Base-by-base conservation (phyloP, 2,797 vertebrate genomes). In the Bovichtus variegatus region DNA sequence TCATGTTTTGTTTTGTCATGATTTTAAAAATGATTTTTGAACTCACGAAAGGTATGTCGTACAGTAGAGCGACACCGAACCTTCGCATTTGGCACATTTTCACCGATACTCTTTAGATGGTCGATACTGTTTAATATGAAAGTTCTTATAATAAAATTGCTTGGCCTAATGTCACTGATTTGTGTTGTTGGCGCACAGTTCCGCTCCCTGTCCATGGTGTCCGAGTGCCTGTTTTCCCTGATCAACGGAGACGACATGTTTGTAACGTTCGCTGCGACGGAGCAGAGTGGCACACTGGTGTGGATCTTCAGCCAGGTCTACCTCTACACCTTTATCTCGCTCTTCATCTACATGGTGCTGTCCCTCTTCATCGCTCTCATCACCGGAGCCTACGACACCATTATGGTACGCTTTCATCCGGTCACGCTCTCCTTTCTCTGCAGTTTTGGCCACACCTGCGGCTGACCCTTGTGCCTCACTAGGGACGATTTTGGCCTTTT, bases 321-420 rank as follows among this genome's bases (percentile, higher is more conserved):
- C 89, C 96, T 98, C 4, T 99, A 98, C 93, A 96, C 95, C 90
- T 99, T 98, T 91, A 98, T 97, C 95, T 97, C 97, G 13, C 97
- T 99, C 88, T 99, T 99, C 93, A 97, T 98, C 94, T 98, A 98
- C 94, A 97, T 99, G 97, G 97, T 99, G 85, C 96, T 98, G 83
- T 98, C 97, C 6, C 97, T 99, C 87, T 99, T 98, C 95, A 98
- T 99, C 9, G 97, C 97, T 0, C 96, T 98, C 90, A 99, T 99
- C 95, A 99, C 97, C 0, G 97, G 97, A 23, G 97, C 97, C 89
- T 98, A 98, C 0, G 97, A 99, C 87, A 96, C 96, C 87, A 97
- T 98, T 80, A 98, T 96, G 95, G 97, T 98, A 92, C 12, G 4
- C 0, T 21, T 66, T 51, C 18, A 0, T 16, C 25, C 3, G 9